These are phyloP conservation scores for Podarcis siculus DNA, from an alignment of 2,797 vertebrate species.

Conservation along the genomic window DNA sequence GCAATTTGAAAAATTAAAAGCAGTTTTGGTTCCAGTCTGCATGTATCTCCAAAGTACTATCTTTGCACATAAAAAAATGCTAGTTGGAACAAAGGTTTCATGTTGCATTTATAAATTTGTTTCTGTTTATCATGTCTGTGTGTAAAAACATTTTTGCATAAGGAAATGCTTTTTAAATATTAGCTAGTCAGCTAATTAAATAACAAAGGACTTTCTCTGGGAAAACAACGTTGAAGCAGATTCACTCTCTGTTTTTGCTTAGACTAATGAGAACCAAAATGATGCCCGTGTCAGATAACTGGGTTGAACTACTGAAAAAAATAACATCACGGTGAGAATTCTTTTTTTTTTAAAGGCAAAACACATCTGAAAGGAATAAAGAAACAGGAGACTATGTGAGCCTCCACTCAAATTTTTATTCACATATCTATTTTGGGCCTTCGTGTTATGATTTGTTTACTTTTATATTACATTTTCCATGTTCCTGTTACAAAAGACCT, in stretches of 20 bases:
- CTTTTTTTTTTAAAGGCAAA: rapidly evolving
- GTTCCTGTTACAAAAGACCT: background rate
- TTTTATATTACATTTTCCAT: conserved; percentile 6
- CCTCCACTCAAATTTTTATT: background rate
- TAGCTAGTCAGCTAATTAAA: background rate
- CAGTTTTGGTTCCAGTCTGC: too few relatives aligned
- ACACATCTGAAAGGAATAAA: conserved; percentile 22
- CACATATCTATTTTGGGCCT: conserved; percentile 18
- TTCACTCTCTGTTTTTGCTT: background rate
- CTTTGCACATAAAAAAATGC: background rate
- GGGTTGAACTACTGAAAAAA: background rate
- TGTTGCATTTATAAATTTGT: background rate
- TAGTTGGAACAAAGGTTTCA: background rate
- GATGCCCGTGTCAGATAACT: background rate
- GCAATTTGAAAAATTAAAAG: too few relatives aligned
- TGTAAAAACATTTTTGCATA: background rate
- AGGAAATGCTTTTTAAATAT: background rate
- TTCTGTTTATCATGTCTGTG: background rate
- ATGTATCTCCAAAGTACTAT: background rate
- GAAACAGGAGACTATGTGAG: conserved; percentile 5
- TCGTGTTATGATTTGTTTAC: conserved; percentile 2
- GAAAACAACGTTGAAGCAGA: background rate
- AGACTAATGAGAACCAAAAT: background rate
- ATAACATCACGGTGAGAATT: background rate
- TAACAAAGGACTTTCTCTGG: background rate